A percentile compares a stretch with the other conserved stretches of the same genome.
These are phyloP conservation scores for Muscicapa striata DNA, from an alignment of 2,797 vertebrate species.

Conservation along the genomic window DNA sequence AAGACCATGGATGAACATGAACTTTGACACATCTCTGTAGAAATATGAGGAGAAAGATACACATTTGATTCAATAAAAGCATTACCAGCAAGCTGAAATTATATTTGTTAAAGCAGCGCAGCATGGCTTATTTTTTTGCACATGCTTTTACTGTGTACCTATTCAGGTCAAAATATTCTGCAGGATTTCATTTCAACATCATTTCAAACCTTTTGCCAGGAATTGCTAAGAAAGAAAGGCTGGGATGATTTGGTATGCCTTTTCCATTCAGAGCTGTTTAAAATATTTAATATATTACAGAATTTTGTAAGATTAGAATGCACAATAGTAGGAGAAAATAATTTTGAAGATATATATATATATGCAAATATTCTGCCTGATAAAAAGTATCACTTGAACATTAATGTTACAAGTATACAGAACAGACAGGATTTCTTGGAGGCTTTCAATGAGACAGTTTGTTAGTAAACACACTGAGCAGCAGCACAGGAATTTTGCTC, in stretches of 20 bases:
- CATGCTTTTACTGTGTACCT: neutral
- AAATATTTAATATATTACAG: neutral
- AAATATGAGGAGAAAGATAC: neutral
- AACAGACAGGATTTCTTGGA: neutral
- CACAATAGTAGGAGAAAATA: neutral
- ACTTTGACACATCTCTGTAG: neutral
- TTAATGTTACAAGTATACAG: neutral
- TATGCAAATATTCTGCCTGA: neutral
- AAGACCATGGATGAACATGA: neutral
- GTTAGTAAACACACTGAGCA: constrained; percentile 16
- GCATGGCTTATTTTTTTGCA: neutral
- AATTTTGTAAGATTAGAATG: neutral
- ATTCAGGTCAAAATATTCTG: neutral
- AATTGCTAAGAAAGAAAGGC: neutral
- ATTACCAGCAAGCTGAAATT: neutral
- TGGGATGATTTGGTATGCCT: neutral
- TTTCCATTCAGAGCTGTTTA: neutral
- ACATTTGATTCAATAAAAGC: neutral
- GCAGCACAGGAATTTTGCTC: neutral
- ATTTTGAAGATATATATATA: neutral
- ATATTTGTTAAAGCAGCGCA: neutral
- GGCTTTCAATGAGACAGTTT: neutral
- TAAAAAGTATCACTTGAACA: neutral
- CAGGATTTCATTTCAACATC: neutral
- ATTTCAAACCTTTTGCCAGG: neutral